A percentile compares a stretch with the other conserved stretches of the same genome.
These are phyloP conservation scores for Euura saliciscinereae DNA, from an alignment of 1,140 invertebrate species.

Conservation along the genomic window DNA sequence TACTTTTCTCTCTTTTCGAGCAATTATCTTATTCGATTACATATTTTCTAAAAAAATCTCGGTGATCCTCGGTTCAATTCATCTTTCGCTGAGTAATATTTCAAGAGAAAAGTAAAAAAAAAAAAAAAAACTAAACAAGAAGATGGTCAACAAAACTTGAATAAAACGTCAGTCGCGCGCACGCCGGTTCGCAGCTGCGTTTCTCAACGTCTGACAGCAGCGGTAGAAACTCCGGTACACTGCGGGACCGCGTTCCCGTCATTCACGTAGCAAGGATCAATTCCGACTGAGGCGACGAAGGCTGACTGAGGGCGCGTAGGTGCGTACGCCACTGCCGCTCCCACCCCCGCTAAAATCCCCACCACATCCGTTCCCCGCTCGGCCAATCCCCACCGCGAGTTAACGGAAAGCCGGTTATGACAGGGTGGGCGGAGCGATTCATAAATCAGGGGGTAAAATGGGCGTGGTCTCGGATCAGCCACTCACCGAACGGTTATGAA, in stretches of 20 bases:
- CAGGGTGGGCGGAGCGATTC: slow-evolving; percentile 58
- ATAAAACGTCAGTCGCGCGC: no score
- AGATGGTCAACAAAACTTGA: no score
- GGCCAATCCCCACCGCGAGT: slow-evolving; percentile 3
- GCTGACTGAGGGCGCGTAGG: slow-evolving; percentile 4
- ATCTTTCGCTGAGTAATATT: no score
- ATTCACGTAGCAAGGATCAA: slow-evolving; percentile 4
- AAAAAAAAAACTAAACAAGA: no score
- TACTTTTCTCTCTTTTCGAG: no score
- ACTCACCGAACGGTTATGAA: slow-evolving; percentile 59
- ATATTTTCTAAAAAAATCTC: no score
- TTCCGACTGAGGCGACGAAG: slow-evolving; percentile 13
- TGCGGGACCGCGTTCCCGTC: not conserved
- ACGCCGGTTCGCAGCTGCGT: no score
- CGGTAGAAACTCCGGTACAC: not conserved
- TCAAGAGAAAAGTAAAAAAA: no score
- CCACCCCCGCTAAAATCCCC: not conserved
- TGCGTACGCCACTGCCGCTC: slow-evolving; percentile 22
- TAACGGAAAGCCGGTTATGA: slow-evolving; percentile 46
- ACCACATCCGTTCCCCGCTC: slow-evolving; percentile 17
- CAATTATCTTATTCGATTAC: no score
- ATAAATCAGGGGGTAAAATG: slow-evolving; percentile 55
- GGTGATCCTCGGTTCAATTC: no score
- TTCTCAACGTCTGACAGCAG: no score
- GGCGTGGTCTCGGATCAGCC: slow-evolving; percentile 49